Conservation (phyloP, 2,888 invertebrate species). For the Phragmatobia fuliginosa region DNA sequence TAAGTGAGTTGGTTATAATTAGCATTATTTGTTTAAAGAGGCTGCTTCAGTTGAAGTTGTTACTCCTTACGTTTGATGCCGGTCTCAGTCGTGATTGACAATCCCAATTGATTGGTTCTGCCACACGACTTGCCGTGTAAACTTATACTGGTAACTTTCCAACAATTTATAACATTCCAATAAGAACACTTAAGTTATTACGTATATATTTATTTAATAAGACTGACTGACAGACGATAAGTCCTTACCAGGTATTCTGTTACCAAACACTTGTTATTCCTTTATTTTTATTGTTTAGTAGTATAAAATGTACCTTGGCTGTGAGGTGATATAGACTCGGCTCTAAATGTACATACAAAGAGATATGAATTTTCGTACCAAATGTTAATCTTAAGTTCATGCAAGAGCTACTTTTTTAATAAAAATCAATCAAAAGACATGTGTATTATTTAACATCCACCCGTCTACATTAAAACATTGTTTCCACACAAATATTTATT, state of each 20-base stretch:
- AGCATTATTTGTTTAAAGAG: conserved; percentile 39
- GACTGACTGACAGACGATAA: conserved; percentile 71
- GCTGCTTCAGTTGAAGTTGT: conserved; percentile 35
- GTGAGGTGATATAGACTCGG: conserved; percentile 70
- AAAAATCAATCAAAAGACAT: conserved; percentile 50
- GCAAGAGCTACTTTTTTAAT: conserved; percentile 61
- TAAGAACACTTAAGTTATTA: conserved; percentile 59
- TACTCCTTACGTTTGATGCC: conserved; percentile 14
- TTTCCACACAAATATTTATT: conserved; percentile 58
- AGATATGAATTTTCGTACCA: conserved; percentile 66
- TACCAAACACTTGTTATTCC: conserved; percentile 58
- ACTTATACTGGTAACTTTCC: conserved; percentile 62
- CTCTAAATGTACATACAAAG: conserved; percentile 53
- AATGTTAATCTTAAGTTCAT: conserved; percentile 57
- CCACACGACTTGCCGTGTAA: conserved; percentile 49
- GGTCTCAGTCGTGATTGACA: conserved; percentile 23
- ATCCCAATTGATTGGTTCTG: conserved; percentile 34
- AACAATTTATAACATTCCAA: conserved; percentile 64
- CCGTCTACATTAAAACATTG: conserved; percentile 62
- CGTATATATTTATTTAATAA: conserved; percentile 66
- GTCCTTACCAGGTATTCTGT: conserved; percentile 56
- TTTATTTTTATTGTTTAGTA: conserved; percentile 48
- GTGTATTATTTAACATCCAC: conserved; percentile 25
- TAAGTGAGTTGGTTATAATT: conserved; percentile 47
- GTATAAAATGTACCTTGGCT: conserved; percentile 68